Conservation (phyloP, 2,888 invertebrate genomes). For the Cataglyphis albicans region DNA sequence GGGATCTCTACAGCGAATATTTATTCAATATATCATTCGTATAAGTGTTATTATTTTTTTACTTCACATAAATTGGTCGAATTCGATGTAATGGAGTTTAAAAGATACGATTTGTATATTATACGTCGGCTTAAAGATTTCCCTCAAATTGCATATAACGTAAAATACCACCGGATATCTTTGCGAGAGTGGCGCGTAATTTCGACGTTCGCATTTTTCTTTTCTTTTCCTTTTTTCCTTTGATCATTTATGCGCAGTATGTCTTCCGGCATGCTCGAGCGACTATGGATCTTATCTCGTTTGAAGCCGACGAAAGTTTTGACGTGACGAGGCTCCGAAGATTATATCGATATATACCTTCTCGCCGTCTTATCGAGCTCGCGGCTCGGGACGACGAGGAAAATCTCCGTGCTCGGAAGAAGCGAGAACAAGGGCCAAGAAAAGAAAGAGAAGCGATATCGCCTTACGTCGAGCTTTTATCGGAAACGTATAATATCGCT, state of each 20-base stretch:
- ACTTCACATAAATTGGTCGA: constrained; percentile 9
- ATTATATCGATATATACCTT: constrained; percentile 22
- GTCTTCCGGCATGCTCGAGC: constrained; percentile 22
- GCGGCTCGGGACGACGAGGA: constrained; percentile 12
- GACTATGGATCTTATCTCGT: constrained; percentile 38
- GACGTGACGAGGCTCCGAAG: constrained; percentile 27
- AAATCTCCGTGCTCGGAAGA: constrained; percentile 16
- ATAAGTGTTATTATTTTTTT: constrained; percentile 8
- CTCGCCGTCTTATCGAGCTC: constrained; percentile 39
- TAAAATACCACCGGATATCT: not conserved
- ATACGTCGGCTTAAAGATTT: constrained; percentile 10
- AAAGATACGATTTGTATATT: not conserved
- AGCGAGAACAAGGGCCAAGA: not conserved
- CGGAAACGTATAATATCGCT: constrained; percentile 74
- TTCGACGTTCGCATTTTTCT: constrained; percentile 12
- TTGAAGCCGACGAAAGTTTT: constrained; percentile 46
- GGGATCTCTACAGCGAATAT: not conserved
- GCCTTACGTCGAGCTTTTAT: constrained; percentile 70
- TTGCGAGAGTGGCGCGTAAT: constrained; percentile 32
- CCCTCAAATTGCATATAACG: not conserved
- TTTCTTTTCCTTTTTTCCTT: constrained; percentile 5
- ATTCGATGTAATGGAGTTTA: constrained; percentile 15
- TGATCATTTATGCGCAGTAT: constrained; percentile 43
- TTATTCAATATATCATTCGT: constrained; percentile 20
- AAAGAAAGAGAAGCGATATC: constrained; percentile 48